Percentiles rank a stretch among this genome's conserved stretches.
Conservation (phyloP, 2,113 vertebrate species). For the Microcebus murinus region DNA sequence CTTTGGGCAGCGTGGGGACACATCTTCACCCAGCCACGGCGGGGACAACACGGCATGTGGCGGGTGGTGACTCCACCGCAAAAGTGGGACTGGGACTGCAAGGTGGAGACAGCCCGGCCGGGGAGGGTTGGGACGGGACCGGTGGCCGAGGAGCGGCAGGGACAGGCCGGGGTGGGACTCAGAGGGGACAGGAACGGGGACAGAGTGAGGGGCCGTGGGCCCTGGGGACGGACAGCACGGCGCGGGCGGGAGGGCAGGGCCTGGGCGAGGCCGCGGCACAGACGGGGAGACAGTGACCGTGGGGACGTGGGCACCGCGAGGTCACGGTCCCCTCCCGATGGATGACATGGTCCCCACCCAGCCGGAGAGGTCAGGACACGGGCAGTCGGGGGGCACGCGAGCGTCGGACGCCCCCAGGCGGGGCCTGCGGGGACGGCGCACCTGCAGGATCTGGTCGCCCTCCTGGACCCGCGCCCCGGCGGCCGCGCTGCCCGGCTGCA, state of each 20-base stretch:
- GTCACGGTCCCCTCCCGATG: too few species aligned
- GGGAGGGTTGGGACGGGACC: background rate
- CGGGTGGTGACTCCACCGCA: background rate
- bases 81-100: background rate
- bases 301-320: background rate
- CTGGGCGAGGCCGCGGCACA: background rate
- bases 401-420: background rate
- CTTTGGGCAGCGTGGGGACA: background rate
- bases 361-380: background rate
- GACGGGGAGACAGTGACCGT: background rate
- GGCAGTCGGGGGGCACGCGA: background rate
- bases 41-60: background rate
- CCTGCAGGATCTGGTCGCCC: conserved; percentile 97
- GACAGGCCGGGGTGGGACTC: background rate
- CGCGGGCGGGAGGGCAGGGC: too few species aligned
- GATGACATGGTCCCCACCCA: background rate
- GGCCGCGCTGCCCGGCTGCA: conserved; percentile 94
- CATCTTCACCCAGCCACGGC: background rate
- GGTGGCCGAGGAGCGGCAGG: too few species aligned
- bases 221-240: background rate
- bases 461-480: conserved; percentile 89
- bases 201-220: background rate
- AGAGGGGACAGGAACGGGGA: background rate
- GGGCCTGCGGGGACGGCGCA: conserved; percentile 52
- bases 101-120: background rate